Percentiles rank a stretch among this genome's conserved stretches.
Evolutionary conservation across 2,888 invertebrate species (phyloP).

Genomic region (Metellina segmentata): DNA sequence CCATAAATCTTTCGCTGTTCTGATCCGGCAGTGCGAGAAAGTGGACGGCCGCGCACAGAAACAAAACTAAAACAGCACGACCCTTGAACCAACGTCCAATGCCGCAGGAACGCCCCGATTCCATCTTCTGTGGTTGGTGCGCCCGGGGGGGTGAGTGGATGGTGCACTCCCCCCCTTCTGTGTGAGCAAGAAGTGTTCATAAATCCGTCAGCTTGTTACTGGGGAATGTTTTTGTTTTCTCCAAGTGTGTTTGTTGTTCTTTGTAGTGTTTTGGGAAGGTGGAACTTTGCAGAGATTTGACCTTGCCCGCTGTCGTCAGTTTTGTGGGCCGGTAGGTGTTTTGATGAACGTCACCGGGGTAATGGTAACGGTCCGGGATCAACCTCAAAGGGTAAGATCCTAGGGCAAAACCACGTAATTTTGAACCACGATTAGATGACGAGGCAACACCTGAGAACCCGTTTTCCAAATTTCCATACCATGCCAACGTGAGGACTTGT

Average conservation of each 20-base stretch:
- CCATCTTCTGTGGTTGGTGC: background rate
- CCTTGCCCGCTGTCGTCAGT: background rate
- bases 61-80: background rate
- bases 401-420: too few species aligned
- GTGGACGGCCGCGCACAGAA: background rate
- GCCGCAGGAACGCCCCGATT: background rate
- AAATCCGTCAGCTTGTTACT: conserved; percentile 27
- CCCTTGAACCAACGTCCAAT: conserved; percentile 12
- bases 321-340: background rate
- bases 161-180: background rate
- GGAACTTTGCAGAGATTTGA: background rate
- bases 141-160: background rate
- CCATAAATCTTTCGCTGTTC: conserved; percentile 54
- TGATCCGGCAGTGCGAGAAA: conserved; percentile 9
- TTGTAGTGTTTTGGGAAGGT: background rate
- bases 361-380: too few species aligned
- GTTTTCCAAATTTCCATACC: too few species aligned
- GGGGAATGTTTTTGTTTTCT: background rate
- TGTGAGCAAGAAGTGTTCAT: background rate
- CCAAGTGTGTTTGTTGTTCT: background rate
- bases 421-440: too few species aligned
- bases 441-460: too few species aligned
- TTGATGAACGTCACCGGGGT: too few species aligned
- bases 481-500: too few species aligned
- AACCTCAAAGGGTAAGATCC: too few species aligned